Base-by-base conservation (phyloP, 2,113 vertebrate species). In the Gadus macrocephalus region DNA sequence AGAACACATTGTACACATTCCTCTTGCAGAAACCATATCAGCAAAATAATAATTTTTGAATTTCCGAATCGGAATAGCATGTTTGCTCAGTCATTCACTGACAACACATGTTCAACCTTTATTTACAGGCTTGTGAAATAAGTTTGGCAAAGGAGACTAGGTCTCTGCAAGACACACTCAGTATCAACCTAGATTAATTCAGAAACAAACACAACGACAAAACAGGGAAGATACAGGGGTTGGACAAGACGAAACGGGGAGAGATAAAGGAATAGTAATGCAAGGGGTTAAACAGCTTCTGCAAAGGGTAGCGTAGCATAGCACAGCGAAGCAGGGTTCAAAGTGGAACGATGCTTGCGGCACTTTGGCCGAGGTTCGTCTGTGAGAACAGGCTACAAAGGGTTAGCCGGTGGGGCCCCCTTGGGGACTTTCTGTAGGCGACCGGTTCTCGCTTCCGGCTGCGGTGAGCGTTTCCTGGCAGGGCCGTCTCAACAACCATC, bases 381-480 rank as follows among this genome's bases (percentile, higher is more conserved):
- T 55, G 70, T 60, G 74, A 74, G 74, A 67, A 60, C 31, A 35
- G 49, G 68, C 62, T 60, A 31, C 68, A 72, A 68, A 73, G 63
- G 79, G 64, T 66, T 7, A 65, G 67, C 58, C 17, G 6, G 19
- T 27, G 15, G 15, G 12, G 11, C 7, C 22, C 42, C 42, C 9
- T 2, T 11, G 8, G 9, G 42, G 64, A 78, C 49, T 76, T 83
- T 85, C 80, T 79, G 77, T 68, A 85, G 61, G 74, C 28, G 68
- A 75, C 76, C 68, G 70, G 81, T 87, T 86, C 86, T 86, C 81
- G 75, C 67, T 85, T 89, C 83, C 74, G 85, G 83, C 68, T 89
- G 85, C 2, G 83, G 87, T 78, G 75, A 79, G 79, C 78, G 82
- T 86, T 91, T 90, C 85, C 87, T 83, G 78, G 69, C 74, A 86